Percentiles rank a stretch among this genome's conserved stretches.
Conservation (phyloP, 92 coral and sea anemone species). For the Phenganax marumi region DNA sequence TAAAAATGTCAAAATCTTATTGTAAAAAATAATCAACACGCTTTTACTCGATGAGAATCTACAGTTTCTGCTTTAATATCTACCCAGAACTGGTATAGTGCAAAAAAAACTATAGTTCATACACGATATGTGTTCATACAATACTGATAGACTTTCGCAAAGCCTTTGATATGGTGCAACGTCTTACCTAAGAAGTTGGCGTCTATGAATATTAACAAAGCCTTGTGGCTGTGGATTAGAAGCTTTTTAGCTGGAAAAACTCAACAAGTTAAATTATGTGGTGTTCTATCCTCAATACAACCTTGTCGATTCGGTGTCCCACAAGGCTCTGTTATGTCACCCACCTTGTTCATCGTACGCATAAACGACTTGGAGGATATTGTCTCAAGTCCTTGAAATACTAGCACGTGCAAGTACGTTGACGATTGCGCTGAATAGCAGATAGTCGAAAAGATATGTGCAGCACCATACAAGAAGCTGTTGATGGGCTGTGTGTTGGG, state of each 20-base stretch:
- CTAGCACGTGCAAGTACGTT: slow-evolving; percentile 23
- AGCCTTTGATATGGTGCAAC: not conserved
- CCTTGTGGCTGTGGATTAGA: too few species aligned
- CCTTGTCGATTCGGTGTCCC: too few species aligned
- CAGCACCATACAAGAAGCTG: slow-evolving; percentile 17
- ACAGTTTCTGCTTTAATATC: too few species aligned
- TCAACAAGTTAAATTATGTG: too few species aligned
- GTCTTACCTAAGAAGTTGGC: not conserved
- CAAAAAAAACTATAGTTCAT: not conserved
- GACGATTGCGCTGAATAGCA: slow-evolving; percentile 36
- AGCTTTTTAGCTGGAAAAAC: too few species aligned
- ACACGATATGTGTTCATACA: not conserved
- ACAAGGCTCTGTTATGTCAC: too few species aligned
- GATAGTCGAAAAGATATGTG: slow-evolving; percentile 16
- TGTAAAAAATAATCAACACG: too few species aligned
- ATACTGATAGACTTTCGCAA: not conserved
- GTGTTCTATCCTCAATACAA: too few species aligned
- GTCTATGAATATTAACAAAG: too few species aligned
- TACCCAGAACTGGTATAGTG: not conserved
- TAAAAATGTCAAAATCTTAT: too few species aligned
- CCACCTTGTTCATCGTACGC: slow-evolving; percentile 25
- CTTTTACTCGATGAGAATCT: too few species aligned
- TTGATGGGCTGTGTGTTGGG: slow-evolving; percentile 7
- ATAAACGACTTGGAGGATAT: slow-evolving; percentile 18
- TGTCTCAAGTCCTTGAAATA: not conserved